Conservation (phyloP, 2,888 invertebrate species). For the Ennomos fuscantarius region DNA sequence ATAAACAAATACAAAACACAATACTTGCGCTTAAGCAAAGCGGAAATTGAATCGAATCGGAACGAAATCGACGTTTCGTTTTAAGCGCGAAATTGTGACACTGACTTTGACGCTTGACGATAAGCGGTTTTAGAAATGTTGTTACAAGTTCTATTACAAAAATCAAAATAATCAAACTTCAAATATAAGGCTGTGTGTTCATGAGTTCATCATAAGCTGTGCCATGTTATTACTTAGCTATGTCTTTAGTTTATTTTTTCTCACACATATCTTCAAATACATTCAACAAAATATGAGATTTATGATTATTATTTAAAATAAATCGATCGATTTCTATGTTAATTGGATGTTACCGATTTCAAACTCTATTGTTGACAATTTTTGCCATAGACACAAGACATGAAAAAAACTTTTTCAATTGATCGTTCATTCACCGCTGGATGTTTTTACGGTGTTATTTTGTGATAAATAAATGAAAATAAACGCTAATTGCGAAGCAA, state of each 20-base stretch:
- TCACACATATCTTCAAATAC: too few relatives aligned
- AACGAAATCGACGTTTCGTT: conserved; percentile 5
- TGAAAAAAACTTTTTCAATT: conserved; percentile 67
- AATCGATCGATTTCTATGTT: conserved; percentile 31
- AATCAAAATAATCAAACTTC: too few relatives aligned
- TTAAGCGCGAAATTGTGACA: conserved; percentile 35
- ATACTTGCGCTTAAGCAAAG: background rate
- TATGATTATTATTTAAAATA: background rate
- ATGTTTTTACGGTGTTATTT: conserved; percentile 83
- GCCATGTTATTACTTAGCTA: too few relatives aligned
- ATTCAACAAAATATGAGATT: too few relatives aligned
- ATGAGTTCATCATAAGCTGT: too few relatives aligned
- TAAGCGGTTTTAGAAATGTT: too few relatives aligned
- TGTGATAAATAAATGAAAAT: conserved; percentile 80
- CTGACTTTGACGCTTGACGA: conserved; percentile 15
- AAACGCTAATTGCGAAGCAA: conserved; percentile 71
- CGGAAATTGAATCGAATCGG: background rate
- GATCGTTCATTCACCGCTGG: conserved; percentile 85
- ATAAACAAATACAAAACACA: conserved; percentile 9
- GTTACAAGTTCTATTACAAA: too few relatives aligned
- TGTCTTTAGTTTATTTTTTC: too few relatives aligned
- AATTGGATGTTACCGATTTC: conserved; percentile 33
- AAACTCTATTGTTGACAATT: conserved; percentile 61
- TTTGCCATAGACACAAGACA: conserved; percentile 55
- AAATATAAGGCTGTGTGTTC: too few relatives aligned